A percentile compares a stretch with the other conserved stretches of the same genome.
phyloP scores from a whole-genome alignment of 1,140 invertebrate genomes.

The Meteorus sp. region DNA sequence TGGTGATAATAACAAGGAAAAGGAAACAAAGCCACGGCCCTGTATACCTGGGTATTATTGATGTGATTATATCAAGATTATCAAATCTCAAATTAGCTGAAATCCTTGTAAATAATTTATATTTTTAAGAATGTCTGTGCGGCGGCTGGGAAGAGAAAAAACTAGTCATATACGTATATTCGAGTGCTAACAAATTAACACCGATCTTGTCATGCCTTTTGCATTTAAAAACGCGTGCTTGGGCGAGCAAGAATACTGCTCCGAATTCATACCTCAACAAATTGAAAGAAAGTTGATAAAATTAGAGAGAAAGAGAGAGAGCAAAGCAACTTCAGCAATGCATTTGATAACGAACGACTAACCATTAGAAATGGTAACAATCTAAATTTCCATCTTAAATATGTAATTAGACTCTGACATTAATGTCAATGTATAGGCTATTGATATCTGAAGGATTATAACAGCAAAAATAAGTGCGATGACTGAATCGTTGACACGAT shows the following conservation, averaged over 20 bases:
- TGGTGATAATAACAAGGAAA: slow-evolving; percentile 29
- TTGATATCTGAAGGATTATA: slow-evolving; percentile 45
- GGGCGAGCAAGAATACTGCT: slow-evolving; percentile 41
- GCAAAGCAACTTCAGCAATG: slow-evolving; percentile 42
- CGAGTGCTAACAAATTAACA: slow-evolving; percentile 56
- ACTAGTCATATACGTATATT: slow-evolving; percentile 60
- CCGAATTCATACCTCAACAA: slow-evolving; percentile 51
- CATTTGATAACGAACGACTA: slow-evolving; percentile 52
- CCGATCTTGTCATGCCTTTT: slow-evolving; percentile 56
- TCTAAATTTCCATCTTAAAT: slow-evolving; percentile 53
- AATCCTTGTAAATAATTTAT: slow-evolving; percentile 60
- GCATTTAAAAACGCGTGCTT: slow-evolving; percentile 57
- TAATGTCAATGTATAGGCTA: slow-evolving; percentile 56
- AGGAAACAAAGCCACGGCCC: slow-evolving; percentile 38
- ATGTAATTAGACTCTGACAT: slow-evolving; percentile 54
- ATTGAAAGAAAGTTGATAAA: slow-evolving; percentile 16
- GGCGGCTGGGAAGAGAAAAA: slow-evolving; percentile 49
- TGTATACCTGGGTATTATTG: slow-evolving; percentile 51
- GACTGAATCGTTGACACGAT: slow-evolving; percentile 54
- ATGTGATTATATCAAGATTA: slow-evolving; percentile 55
- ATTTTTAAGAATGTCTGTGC: slow-evolving; percentile 59
- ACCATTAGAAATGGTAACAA: slow-evolving; percentile 49
- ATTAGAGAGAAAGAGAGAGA: slow-evolving; percentile 8
- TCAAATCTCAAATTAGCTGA: slow-evolving; percentile 53
- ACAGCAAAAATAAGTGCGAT: slow-evolving; percentile 39